A percentile compares a stretch with the other conserved stretches of the same genome.
These are phyloP conservation scores for Scomber japonicus DNA, from an alignment of 2,113 vertebrate genomes.

Conservation along the genomic window DNA sequence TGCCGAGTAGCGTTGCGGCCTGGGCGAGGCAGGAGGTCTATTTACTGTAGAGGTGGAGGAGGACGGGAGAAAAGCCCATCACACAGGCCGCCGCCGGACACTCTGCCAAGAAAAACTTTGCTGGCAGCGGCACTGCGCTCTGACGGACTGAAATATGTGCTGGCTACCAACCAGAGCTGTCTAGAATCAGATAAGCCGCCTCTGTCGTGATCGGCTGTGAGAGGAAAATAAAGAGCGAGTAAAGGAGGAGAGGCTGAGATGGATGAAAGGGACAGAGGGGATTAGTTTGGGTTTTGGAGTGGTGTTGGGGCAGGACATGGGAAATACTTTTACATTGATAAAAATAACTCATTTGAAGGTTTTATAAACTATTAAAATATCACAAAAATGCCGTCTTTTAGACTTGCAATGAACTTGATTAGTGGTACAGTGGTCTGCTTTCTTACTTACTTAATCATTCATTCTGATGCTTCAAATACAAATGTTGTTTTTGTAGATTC, in stretches of 20 bases:
- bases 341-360: neutral
- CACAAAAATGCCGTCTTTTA: too few relatives aligned
- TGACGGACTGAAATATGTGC: conserved; percentile 59
- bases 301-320: neutral
- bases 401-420: too few relatives aligned
- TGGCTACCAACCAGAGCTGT: conserved; percentile 63
- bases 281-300: conserved; percentile 19
- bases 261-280: conserved; percentile 18
- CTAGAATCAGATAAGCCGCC: conserved; percentile 69
- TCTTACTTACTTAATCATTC: too few relatives aligned
- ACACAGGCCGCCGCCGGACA: conserved; percentile 31
- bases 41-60: conserved; percentile 50
- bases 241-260: conserved; percentile 13
- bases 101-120: conserved; percentile 61
- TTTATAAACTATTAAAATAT: neutral
- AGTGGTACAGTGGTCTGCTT: too few relatives aligned
- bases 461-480: too few relatives aligned
- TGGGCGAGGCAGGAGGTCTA: conserved; percentile 25
- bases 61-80: conserved; percentile 41
- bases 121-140: conserved; percentile 47
- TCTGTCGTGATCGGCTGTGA: conserved; percentile 38
- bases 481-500: too few relatives aligned
- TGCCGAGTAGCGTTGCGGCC: neutral
- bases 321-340: conserved; percentile 1
- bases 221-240: conserved; percentile 43